Evolutionary conservation across 2,113 vertebrate species (phyloP).

Genomic region (Coryphaenoides rupestris): DNA sequence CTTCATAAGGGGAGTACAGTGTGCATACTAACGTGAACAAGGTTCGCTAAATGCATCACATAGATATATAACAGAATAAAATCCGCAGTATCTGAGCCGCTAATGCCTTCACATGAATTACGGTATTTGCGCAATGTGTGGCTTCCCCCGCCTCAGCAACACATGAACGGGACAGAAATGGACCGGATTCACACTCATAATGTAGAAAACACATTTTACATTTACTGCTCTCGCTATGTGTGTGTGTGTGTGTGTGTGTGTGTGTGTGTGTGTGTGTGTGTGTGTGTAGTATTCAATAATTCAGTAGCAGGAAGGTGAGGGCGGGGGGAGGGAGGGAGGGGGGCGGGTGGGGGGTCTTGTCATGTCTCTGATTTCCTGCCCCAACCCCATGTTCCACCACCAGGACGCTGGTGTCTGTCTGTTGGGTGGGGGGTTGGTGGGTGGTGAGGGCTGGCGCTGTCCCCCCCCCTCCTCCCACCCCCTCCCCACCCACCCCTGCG

Average conservation of each 20-base stretch:
- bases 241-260: slow-evolving; percentile 8
- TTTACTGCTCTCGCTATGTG: slow-evolving; percentile 1
- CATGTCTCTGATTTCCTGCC: slow-evolving; percentile 50
- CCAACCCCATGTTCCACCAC: slow-evolving; percentile 28
- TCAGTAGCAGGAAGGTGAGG: slow-evolving; percentile 42
- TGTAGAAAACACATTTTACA: no score
- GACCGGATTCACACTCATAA: no score
- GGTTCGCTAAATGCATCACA: no score
- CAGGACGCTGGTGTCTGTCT: slow-evolving; percentile 12
- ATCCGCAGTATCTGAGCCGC: no score
- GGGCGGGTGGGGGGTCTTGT: slow-evolving; percentile 6
- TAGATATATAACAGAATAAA: no score
- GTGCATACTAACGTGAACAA: no score
- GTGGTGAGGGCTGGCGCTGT: slow-evolving; percentile 26
- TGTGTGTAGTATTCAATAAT: slow-evolving; percentile 56
- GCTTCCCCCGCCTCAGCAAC: no score
- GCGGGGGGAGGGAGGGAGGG: not conserved
- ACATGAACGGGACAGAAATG: no score
- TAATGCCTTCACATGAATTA: no score
- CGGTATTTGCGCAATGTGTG: no score
- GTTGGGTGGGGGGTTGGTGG: not conserved
- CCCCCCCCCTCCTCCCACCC: not conserved
- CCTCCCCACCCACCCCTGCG: slow-evolving; percentile 1
- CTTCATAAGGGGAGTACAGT: no score
- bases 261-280: slow-evolving; percentile 34